Base-by-base conservation (phyloP, 2,113 vertebrate genomes). In the Maccullochella peelii region DNA sequence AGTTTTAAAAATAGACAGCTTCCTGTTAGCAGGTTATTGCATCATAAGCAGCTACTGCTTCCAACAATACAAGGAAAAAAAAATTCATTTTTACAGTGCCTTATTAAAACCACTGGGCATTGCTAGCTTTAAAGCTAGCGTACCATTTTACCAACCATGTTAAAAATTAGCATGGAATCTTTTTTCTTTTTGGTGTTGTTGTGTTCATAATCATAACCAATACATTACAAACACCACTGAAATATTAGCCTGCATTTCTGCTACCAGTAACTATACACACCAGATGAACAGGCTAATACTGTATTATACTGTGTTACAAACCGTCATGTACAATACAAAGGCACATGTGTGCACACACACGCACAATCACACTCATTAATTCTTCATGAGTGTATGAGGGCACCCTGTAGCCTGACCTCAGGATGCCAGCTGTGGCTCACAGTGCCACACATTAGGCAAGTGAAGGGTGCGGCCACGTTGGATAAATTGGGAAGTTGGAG, bases 311-410 rank as follows among this genome's bases (percentile, higher is more conserved):
- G 62, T 38, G 36, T 63, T 58, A 18, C 40, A n/a, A n/a, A 7
- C 8, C 30, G 15, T 75, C 21, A 63, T 70, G 2, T 61, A 63
- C 8, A 25, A 55, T 36, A 54, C 8, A 72, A 23, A 47, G 15
- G 21, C n/a, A 18, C 33, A 33, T 36, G 5, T 15, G 14, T 44
- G 15, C 63, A 9, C 27, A 8, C 58, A 59, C 63, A 11, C n/a
- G 4, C 54, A 57, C 10, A 5, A 66, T 11, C 59, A 57, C 6
- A 14, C 23, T 72, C 47, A 84, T 84, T 76, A 82, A 82, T 79
- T 79, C 55, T 68, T 89, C 54, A 63, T 62, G 61, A 77, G 73
- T 63, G 62, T 80, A 47, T 80, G 72, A 86, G 74, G 57, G 75
- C 76, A 73, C 25, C 77, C 72, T 68, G 68, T 61, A 79, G 83